These are phyloP conservation scores for Parthenolecanium corni DNA, from an alignment of 2,888 invertebrate genomes.

Conservation along the genomic window DNA sequence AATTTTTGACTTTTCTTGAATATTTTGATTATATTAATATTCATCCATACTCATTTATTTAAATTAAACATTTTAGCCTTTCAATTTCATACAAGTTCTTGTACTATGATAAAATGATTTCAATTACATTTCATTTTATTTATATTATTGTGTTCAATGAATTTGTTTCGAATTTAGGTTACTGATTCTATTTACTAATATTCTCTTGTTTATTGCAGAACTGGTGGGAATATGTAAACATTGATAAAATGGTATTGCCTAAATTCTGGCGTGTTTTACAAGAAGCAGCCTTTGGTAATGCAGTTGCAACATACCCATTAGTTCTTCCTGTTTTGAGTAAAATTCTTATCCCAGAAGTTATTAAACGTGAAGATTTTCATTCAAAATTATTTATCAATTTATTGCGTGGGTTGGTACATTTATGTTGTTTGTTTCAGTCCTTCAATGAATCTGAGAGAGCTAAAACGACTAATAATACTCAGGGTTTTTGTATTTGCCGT, in stretches of 20 bases:
- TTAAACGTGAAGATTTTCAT: constrained; percentile 47
- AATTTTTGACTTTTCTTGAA: not conserved
- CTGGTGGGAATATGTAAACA: constrained; percentile 57
- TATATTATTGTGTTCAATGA: not conserved
- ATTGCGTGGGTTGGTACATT: constrained; percentile 48
- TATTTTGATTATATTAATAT: not conserved
- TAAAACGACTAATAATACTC: too few species aligned
- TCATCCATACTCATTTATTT: not conserved
- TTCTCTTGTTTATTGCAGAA: constrained; percentile 45
- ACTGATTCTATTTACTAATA: not conserved
- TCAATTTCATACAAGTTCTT: too few species aligned
- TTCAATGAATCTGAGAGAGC: constrained; percentile 8
- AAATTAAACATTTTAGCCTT: not conserved
- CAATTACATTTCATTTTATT: not conserved
- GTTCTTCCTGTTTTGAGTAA: constrained; percentile 64
- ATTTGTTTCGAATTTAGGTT: not conserved
- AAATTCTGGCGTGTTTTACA: constrained; percentile 55
- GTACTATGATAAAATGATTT: too few species aligned
- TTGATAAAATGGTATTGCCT: constrained; percentile 60
- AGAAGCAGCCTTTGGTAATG: constrained; percentile 66
- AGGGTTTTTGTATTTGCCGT: too few species aligned
- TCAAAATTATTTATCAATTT: constrained; percentile 56
- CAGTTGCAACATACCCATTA: constrained; percentile 57
- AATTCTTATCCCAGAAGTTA: constrained; percentile 45
- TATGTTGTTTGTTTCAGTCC: not conserved